Conservation (phyloP, 1,140 invertebrate species). For the Bombus breviceps region DNA sequence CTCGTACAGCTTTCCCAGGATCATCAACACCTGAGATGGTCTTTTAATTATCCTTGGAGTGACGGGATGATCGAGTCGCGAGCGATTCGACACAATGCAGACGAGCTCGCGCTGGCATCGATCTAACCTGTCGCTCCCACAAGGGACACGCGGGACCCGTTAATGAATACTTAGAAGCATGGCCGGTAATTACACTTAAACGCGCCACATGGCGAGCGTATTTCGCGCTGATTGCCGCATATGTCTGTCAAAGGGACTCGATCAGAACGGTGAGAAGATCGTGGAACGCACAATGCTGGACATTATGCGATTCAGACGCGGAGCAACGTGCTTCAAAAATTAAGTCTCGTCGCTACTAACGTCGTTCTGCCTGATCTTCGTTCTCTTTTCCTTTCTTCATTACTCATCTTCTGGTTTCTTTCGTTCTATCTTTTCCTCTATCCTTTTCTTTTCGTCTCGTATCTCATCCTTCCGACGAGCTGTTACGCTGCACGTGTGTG, state of each 20-base stretch:
- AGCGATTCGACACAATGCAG: conserved; percentile 33
- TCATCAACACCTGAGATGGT: background rate
- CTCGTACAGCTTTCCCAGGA: conserved; percentile 9
- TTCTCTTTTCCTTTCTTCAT: conserved; percentile 35
- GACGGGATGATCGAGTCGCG: conserved; percentile 20
- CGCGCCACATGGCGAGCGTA: conserved; percentile 70
- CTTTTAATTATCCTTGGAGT: conserved; percentile 17
- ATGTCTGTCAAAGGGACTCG: conserved; percentile 63
- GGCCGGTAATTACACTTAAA: conserved; percentile 77
- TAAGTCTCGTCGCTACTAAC: conserved; percentile 16
- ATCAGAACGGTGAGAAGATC: conserved; percentile 20
- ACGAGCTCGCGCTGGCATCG: conserved; percentile 7
- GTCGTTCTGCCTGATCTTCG: conserved; percentile 9
- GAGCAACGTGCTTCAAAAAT: conserved; percentile 35
- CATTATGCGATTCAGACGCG: conserved; percentile 65
- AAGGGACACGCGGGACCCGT: conserved; percentile 56
- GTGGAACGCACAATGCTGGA: conserved; percentile 70
- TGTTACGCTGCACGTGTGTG: conserved; percentile 60
- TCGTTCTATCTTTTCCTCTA: background rate
- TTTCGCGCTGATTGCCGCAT: conserved; percentile 66
- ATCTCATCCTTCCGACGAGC: conserved; percentile 2
- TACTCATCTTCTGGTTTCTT: conserved; percentile 4
- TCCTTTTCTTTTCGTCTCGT: background rate
- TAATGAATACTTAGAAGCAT: conserved; percentile 77
- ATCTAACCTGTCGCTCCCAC: conserved; percentile 31